Evolutionary conservation across 2,797 vertebrate species (phyloP).

Genomic region (Hypotaenidia okinawae): DNA sequence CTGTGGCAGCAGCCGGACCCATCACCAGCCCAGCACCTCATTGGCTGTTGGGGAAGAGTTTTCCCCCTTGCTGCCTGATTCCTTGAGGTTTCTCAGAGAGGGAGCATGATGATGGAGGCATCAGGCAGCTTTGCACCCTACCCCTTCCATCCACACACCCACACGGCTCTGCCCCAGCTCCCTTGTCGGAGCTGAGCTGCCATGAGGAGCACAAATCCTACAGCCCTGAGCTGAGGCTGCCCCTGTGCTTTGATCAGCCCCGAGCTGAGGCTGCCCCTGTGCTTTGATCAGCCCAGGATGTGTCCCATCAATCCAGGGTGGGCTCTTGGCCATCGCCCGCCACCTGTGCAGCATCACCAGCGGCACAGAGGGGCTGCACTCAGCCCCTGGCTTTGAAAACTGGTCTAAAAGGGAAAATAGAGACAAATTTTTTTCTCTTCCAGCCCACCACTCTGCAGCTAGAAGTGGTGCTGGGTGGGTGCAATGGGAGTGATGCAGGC

Average conservation of each 20-base stretch:
- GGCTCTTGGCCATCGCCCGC: accelerated
- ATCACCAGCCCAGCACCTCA: not conserved
- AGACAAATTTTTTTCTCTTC: not conserved
- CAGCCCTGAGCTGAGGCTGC: no score
- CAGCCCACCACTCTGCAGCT: no score
- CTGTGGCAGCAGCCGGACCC: accelerated
- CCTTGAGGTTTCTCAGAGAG: not conserved
- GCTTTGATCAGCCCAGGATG: not conserved
- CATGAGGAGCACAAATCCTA: not conserved
- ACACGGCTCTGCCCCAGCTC: accelerated
- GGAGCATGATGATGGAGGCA: accelerated
- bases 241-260: no score
- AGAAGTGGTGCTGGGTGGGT: not conserved
- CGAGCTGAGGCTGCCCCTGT: not conserved
- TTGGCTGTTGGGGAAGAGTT: not conserved
- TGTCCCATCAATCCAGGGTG: no score
- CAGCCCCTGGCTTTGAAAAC: not conserved
- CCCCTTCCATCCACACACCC: accelerated
- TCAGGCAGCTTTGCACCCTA: not conserved
- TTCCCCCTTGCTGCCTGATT: not conserved
- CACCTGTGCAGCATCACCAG: not conserved
- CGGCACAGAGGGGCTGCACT: accelerated
- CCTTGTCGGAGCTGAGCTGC: not conserved
- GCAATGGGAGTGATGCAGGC: accelerated
- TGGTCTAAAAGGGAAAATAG: accelerated